Base-by-base conservation (phyloP, 2,888 invertebrate genomes). In the Rotaria sp. region DNA sequence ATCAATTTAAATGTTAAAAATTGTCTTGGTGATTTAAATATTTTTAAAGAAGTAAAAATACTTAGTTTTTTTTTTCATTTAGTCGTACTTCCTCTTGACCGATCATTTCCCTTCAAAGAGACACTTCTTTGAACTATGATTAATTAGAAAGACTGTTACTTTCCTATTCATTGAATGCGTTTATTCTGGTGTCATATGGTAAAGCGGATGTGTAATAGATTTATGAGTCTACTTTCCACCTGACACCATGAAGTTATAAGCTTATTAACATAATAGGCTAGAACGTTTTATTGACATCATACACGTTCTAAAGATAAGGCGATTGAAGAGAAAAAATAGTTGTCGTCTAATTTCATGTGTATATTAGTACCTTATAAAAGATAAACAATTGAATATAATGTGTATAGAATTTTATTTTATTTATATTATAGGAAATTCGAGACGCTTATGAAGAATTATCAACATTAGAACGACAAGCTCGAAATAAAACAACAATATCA, bases 391-490 rank as follows among this genome's bases (percentile, higher is more conserved):
- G 1, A 35, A 67, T 67, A 38, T 15, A 18, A 67, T 35, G 21
- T 35, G 38, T 35, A 67, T 18, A 21, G 3, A 30, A 35, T 35
- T 30, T 13, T 67, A 35, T 67, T 67, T 67, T 30, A 15, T 35
- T 67, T 67, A 67, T 7, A 35, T 67, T 67, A 18, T 8, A 67
- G 67, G 67, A 67, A 67, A 67, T 67, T 35, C 67, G 67, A 67
- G 67, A 67, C 38, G 67, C 67, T 15, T 67, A 67, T 67, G 67
- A 67, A 67, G 67, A 67, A 67, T 21, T 67, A 67, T 67, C 67
- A 8, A 67, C 67, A 21, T 67, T 67, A 21, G 67, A 67, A 67
- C 35, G 67, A 35, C 67, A 67, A 67, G 67, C 35, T 35, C 67
- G 35, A 67, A 4, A 21, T 15, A 67, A 67, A 67, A 30, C 67